A percentile compares a stretch with the other conserved stretches of the same genome.
Evolutionary conservation across 2,888 invertebrate genomes (phyloP).

Genomic region (Limnephilus lunatus): DNA sequence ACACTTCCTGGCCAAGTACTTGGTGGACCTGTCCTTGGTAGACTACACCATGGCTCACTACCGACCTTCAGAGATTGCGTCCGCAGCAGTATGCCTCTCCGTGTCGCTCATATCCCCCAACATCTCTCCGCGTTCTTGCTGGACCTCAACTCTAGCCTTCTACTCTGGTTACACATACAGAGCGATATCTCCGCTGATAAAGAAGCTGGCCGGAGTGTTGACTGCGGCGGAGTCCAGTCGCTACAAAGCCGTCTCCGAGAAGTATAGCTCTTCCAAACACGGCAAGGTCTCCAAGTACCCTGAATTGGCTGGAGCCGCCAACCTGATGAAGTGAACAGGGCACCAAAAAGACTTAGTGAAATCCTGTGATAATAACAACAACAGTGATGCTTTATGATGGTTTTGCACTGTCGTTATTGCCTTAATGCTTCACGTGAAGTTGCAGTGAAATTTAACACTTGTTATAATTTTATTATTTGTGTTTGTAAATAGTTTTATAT

Average conservation of each 20-base stretch:
- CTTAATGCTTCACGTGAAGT: background rate
- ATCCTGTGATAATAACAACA: constrained; percentile 37
- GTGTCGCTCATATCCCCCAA: constrained; percentile 76
- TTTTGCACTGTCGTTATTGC: constrained; percentile 5
- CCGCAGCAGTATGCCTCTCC: constrained; percentile 87
- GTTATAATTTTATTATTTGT: constrained; percentile 2
- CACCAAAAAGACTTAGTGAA: background rate
- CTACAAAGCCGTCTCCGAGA: constrained; percentile 82
- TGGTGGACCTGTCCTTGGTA: constrained; percentile 89
- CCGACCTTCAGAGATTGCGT: constrained; percentile 90
- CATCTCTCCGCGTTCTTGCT: constrained; percentile 69
- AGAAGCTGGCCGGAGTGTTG: constrained; percentile 83
- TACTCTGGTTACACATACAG: constrained; percentile 86
- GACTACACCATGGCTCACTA: constrained; percentile 88
- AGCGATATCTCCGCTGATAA: constrained; percentile 83
- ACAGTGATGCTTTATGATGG: background rate
- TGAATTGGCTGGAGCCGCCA: constrained; percentile 76
- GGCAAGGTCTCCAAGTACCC: constrained; percentile 82
- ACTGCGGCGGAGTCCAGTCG: constrained; percentile 83
- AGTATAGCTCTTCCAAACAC: constrained; percentile 79
- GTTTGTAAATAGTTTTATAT: constrained; percentile 25
- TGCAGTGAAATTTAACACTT: constrained; percentile 13
- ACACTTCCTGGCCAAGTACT: constrained; percentile 92
- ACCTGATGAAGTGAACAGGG: constrained; percentile 20
- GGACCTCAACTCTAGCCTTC: constrained; percentile 86